These are phyloP conservation scores for Drosophila eohydei DNA, from an alignment of 2,888 invertebrate species.

Conservation along the genomic window DNA sequence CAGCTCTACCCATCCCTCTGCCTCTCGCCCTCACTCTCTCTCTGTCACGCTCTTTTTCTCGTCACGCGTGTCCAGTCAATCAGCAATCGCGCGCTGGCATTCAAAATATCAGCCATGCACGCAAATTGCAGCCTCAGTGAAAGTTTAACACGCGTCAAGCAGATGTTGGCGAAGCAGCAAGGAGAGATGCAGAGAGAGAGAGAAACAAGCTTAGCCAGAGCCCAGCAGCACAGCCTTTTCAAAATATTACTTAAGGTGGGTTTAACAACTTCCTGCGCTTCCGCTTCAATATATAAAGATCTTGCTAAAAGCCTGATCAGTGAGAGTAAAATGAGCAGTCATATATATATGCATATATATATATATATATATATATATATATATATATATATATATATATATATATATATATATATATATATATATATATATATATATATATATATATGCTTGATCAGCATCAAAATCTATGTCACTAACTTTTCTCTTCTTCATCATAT, in stretches of 20 bases:
- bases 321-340: no score
- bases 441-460: not conserved
- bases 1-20: constrained; percentile 1
- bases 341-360: no score
- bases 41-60: not conserved
- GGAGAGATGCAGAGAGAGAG: not conserved
- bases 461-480: no score
- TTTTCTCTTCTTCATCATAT: no score
- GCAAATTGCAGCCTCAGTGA: constrained; percentile 60
- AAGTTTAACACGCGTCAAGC: constrained; percentile 61
- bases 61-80: constrained; percentile 69
- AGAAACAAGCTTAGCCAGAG: no score
- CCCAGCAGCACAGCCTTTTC: not conserved
- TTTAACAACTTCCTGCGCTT: constrained; percentile 9
- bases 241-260: not conserved
- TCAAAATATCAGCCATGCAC: constrained; percentile 69
- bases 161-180: not conserved
- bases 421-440: no score
- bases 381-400: not conserved
- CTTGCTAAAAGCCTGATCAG: not conserved
- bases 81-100: constrained; percentile 50
- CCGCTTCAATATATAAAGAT: not conserved
- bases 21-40: not conserved
- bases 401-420: no score
- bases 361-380: not conserved